These are phyloP conservation scores for Amblyteles armatorius DNA, from an alignment of 2,888 invertebrate species.

Conservation along the genomic window DNA sequence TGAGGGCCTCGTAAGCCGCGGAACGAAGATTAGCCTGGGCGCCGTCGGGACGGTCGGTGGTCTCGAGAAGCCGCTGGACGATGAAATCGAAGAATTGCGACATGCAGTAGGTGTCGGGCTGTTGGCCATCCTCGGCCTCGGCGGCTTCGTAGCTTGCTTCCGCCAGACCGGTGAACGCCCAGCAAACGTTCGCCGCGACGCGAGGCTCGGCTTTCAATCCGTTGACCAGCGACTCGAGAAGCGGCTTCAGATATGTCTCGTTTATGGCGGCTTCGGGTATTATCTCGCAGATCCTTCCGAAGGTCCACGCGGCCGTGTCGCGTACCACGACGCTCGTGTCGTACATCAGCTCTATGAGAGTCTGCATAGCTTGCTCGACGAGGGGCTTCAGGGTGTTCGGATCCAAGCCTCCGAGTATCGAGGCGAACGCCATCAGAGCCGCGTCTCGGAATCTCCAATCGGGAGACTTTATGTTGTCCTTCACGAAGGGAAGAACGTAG, in stretches of 20 bases:
- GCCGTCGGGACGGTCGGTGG: slow-evolving; percentile 97
- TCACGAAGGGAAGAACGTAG: slow-evolving; percentile 97
- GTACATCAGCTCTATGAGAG: slow-evolving; percentile 97
- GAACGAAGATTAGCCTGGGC: slow-evolving; percentile 97
- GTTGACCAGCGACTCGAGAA: slow-evolving; percentile 92
- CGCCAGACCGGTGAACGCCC: slow-evolving; percentile 99
- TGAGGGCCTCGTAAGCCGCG: slow-evolving; percentile 99
- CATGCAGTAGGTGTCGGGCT: slow-evolving; percentile 96
- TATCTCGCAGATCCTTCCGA: slow-evolving; percentile 98
- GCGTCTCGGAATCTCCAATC: slow-evolving; percentile 98
- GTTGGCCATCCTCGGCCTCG: slow-evolving; percentile 88
- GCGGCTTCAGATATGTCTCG: slow-evolving; percentile 92
- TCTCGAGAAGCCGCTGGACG: slow-evolving; percentile 95
- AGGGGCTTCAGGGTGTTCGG: slow-evolving; percentile 94
- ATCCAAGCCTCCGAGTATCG: slow-evolving; percentile 96
- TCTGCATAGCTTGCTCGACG: slow-evolving; percentile 98
- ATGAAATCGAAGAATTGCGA: slow-evolving; percentile 98
- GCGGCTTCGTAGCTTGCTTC: slow-evolving; percentile 98
- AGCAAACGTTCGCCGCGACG: slow-evolving; percentile 99
- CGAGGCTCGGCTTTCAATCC: slow-evolving; percentile 97
- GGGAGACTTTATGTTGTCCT: slow-evolving; percentile 95
- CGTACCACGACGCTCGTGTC: slow-evolving; percentile 97
- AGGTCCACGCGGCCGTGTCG: slow-evolving; percentile 99
- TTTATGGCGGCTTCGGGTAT: slow-evolving; percentile 98
- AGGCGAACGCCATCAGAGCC: slow-evolving; percentile 99